Evolutionary conservation across 2,888 invertebrate species (phyloP).

Genomic region (Escarpia spicata): DNA sequence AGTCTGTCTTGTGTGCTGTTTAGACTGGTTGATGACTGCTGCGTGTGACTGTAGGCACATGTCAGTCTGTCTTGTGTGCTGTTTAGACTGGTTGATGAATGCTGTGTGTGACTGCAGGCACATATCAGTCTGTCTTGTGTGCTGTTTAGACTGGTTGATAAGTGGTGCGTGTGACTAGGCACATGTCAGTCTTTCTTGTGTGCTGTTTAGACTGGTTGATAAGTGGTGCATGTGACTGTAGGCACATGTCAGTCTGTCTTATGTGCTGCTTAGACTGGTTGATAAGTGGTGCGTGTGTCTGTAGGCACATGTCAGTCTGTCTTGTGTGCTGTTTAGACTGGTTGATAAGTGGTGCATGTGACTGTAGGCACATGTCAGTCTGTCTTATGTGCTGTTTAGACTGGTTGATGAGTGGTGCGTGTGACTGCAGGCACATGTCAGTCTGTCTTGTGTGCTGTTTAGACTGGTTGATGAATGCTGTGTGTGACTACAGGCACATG

Average conservation of each 20-base stretch:
- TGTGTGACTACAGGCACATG: background rate
- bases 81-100: background rate
- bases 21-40: background rate
- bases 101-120: constrained; percentile 55
- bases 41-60: constrained; percentile 62
- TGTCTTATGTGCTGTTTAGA: background rate
- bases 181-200: constrained; percentile 68
- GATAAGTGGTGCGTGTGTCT: too few relatives aligned
- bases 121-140: constrained; percentile 67
- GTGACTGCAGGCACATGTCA: constrained; percentile 65
- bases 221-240: background rate
- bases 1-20: too few relatives aligned
- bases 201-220: too few relatives aligned
- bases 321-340: too few relatives aligned
- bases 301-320: background rate
- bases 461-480: too few relatives aligned
- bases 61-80: constrained; percentile 65
- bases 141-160: background rate
- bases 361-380: background rate
- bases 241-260: background rate
- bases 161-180: constrained; percentile 49
- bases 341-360: too few relatives aligned
- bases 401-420: too few relatives aligned
- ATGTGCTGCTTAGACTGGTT: too few relatives aligned
- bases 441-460: constrained; percentile 60